Conservation (phyloP, 2,888 invertebrate species). For the Mycalesis mineus region DNA sequence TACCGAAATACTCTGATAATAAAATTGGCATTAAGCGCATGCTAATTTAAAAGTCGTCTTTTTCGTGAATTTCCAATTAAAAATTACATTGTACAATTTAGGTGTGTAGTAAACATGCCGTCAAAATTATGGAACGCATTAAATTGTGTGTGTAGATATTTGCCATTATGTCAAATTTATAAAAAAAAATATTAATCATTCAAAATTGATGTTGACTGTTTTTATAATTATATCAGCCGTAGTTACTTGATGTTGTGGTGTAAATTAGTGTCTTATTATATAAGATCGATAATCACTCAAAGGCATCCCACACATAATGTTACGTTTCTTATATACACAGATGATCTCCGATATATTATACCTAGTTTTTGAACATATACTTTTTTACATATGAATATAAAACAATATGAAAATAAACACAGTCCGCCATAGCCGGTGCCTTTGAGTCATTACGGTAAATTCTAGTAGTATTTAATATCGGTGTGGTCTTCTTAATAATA, state of each 20-base stretch:
- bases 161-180: conserved; percentile 73
- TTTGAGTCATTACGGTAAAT: conserved; percentile 71
- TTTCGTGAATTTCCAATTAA: conserved; percentile 17
- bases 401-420: conserved; percentile 14
- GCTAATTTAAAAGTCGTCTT: conserved; percentile 32
- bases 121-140: conserved; percentile 49
- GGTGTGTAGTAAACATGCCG: conserved; percentile 29
- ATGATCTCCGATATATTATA: conserved; percentile 18
- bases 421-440: conserved; percentile 31
- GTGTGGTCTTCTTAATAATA: conserved; percentile 73
- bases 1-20: conserved; percentile 64
- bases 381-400: conserved; percentile 26
- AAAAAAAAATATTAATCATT: conserved; percentile 68
- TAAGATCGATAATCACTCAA: conserved; percentile 64
- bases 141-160: conserved; percentile 73
- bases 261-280: conserved; percentile 76
- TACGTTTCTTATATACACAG: conserved; percentile 24
- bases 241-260: conserved; percentile 79
- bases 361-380: conserved; percentile 26
- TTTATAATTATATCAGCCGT: conserved; percentile 77
- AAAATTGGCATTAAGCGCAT: conserved; percentile 29
- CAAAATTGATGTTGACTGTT: conserved; percentile 79
- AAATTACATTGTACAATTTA: conserved; percentile 16
- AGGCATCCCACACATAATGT: conserved; percentile 32
- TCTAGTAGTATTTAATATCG: conserved; percentile 71